Evolutionary conservation across 2,888 invertebrate genomes (phyloP).

Genomic region (Oscheius sp.): DNA sequence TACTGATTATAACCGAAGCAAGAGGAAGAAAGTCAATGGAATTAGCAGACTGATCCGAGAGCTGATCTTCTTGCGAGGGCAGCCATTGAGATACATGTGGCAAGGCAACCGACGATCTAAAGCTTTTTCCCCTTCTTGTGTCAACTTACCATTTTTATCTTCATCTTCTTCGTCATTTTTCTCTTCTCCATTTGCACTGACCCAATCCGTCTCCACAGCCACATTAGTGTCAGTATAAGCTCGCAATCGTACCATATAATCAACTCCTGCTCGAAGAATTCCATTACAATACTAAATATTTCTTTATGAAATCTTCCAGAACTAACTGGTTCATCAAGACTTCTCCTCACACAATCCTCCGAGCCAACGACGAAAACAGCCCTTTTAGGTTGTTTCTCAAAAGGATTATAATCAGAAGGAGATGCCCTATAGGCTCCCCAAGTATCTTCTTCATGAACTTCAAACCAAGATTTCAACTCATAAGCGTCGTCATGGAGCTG

Average conservation of each 20-base stretch:
- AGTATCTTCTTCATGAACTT: slow-evolving; percentile 62
- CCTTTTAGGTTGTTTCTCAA: slow-evolving; percentile 41
- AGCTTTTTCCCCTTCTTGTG: background rate
- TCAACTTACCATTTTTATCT: slow-evolving; percentile 29
- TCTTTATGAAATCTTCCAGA: background rate
- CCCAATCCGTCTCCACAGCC: slow-evolving; percentile 69
- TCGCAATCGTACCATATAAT: slow-evolving; percentile 65
- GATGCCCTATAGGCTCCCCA: slow-evolving; percentile 59
- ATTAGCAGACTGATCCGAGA: background rate
- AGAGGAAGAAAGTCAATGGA: background rate
- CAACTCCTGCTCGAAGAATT: slow-evolving; percentile 57
- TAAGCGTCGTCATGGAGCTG: slow-evolving; percentile 64
- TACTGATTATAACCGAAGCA: slow-evolving; percentile 3
- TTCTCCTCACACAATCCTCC: slow-evolving; percentile 63
- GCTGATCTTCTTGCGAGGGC: slow-evolving; percentile 47
- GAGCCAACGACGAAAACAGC: slow-evolving; percentile 64
- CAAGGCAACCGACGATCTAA: slow-evolving; percentile 65
- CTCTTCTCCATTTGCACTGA: slow-evolving; percentile 54
- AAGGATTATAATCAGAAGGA: slow-evolving; percentile 63
- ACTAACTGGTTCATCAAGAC: slow-evolving; percentile 63
- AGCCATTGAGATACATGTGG: slow-evolving; percentile 69
- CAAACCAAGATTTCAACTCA: slow-evolving; percentile 66
- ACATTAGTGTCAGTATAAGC: slow-evolving; percentile 65
- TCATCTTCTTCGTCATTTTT: slow-evolving; percentile 49
- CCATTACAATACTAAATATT: slow-evolving; percentile 66